Conservation (phyloP, 2,888 invertebrate species). For the Trichopoda pennipes region DNA sequence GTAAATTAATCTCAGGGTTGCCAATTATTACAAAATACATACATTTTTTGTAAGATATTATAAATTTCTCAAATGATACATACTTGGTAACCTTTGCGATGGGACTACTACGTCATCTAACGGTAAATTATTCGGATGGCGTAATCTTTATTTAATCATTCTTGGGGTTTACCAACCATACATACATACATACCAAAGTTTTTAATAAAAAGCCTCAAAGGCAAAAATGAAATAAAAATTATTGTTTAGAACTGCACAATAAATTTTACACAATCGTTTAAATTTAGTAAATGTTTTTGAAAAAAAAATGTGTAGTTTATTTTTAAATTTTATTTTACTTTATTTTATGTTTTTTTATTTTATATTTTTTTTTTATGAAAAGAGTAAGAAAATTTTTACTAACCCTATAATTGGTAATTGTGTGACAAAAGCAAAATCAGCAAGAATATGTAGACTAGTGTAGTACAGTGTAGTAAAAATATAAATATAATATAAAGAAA, state of each 20-base stretch:
- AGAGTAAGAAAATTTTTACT: conserved; percentile 10
- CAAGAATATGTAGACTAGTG: too few relatives aligned
- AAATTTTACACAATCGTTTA: background rate
- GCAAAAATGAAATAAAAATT: background rate
- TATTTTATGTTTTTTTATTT: background rate
- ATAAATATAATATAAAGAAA: too few relatives aligned
- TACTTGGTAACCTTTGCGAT: too few relatives aligned
- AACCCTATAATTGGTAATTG: conserved; percentile 30
- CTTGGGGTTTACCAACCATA: background rate
- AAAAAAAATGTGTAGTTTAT: background rate
- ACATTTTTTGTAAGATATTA: too few relatives aligned
- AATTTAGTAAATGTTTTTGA: conserved; percentile 9
- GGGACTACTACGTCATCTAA: too few relatives aligned
- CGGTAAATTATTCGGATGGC: too few relatives aligned
- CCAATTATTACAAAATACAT: too few relatives aligned
- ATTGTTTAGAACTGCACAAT: background rate
- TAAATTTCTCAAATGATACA: too few relatives aligned
- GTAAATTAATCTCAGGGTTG: too few relatives aligned
- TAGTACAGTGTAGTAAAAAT: too few relatives aligned
- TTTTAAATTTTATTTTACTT: too few relatives aligned
- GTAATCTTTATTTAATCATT: too few relatives aligned
- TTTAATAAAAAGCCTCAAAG: conserved; percentile 3
- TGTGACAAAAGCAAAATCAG: background rate
- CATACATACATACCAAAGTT: background rate
- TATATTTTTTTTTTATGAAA: background rate